Base-by-base conservation (phyloP, 2,797 vertebrate genomes). In the Hypotaenidia philippensis region DNA sequence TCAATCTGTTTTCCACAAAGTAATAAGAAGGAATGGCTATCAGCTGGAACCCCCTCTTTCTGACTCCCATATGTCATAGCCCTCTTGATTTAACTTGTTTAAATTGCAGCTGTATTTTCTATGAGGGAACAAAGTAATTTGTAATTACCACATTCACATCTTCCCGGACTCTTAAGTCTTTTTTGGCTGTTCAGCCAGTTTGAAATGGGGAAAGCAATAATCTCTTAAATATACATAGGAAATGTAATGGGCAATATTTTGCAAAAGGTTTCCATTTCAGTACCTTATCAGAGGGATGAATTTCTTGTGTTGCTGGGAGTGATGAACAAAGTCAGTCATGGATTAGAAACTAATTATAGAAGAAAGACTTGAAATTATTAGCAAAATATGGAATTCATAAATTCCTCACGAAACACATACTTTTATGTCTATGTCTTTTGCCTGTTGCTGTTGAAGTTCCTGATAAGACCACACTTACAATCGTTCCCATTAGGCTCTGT, bases 331-430 rank as follows among this genome's bases (percentile, higher is more conserved):
- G 90, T 79, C 41, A 79, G 60, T 80, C 50, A 77, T 66, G 60
- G 57, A 71, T 85, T 87, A 90, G 47, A 82, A 95, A 77, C 14
- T 82, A 93, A 90, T 89, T 90, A 85, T 90, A 92, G 68, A 93
- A 76, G 70, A 90, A 84, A 74, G 29, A 47, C 69, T 87, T 71
- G 52, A 82, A 87, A 68, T 90, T 3, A 68, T 78, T 80, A 85
- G 38, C 75, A 91, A 83, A 89, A 94, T 80, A 68, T 85, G 68
- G 53, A 90, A 85, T 89, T 79, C 14, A 3, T 69, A 69, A 90
- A 8, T 60, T 82, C 5, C 1, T 84, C 87, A 53, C 1, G 5
- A 85, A 95, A 80, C 20, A 22, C 26, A 18, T n/a, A 10, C 22
- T 81, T 93, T 82, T 79, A 40, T 38, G 13, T 55, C 44, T 87